Conservation (phyloP, 2,888 invertebrate species). For the Diaphora mendica region DNA sequence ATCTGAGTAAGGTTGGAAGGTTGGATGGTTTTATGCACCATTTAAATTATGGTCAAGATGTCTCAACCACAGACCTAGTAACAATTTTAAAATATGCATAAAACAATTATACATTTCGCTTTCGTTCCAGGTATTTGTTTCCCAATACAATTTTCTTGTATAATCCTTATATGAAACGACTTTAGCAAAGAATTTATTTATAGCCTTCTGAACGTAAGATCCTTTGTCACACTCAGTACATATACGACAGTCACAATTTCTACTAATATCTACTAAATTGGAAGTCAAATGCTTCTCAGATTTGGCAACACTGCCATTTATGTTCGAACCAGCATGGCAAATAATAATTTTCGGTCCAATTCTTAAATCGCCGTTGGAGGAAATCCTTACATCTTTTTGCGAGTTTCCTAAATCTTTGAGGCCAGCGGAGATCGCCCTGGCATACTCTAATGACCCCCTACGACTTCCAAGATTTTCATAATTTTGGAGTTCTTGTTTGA, state of each 20-base stretch:
- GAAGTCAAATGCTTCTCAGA: conserved; percentile 58
- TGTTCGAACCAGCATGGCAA: conserved; percentile 47
- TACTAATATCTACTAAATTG: conserved; percentile 69
- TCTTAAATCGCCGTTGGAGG: conserved; percentile 28
- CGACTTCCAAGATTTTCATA: conserved; percentile 59
- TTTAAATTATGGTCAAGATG: conserved; percentile 76
- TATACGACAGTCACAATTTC: conserved; percentile 78
- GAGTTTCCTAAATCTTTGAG: conserved; percentile 41
- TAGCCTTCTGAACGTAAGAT: conserved; percentile 64
- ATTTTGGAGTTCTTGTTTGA: conserved; percentile 67
- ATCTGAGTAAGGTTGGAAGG: neutral
- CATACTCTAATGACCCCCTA: conserved; percentile 45
- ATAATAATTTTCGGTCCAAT: conserved; percentile 58
- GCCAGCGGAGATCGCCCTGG: conserved; percentile 25
- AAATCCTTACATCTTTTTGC: conserved; percentile 42
- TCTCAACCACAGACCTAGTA: conserved; percentile 82
- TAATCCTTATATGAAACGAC: conserved; percentile 63
- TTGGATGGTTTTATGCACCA: conserved; percentile 37
- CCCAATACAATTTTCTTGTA: conserved; percentile 71
- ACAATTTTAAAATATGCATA: conserved; percentile 75
- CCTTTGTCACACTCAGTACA: conserved; percentile 66
- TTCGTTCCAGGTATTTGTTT: conserved; percentile 72
- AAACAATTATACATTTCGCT: conserved; percentile 77
- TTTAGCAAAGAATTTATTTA: conserved; percentile 70
- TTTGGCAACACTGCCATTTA: conserved; percentile 64